Conservation (phyloP, 2,888 invertebrate species). For the Colletes collaris region DNA sequence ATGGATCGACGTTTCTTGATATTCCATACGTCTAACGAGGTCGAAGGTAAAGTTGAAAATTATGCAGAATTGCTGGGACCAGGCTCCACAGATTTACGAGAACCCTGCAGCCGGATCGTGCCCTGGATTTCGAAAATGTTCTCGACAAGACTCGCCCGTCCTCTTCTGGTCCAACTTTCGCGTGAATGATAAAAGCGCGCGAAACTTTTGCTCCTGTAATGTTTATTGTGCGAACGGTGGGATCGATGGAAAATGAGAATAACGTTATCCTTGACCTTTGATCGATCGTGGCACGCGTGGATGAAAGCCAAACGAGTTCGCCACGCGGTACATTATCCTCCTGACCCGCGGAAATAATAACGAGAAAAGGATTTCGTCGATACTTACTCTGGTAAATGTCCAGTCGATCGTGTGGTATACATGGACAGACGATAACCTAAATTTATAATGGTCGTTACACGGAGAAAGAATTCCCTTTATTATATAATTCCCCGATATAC, state of each 20-base stretch:
- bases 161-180: background rate
- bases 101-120: background rate
- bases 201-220: background rate
- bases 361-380: too few relatives aligned
- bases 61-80: conserved; percentile 9
- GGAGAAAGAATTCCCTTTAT: background rate
- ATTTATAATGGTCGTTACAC: background rate
- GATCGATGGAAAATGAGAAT: conserved; percentile 25
- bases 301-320: too few relatives aligned
- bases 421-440: too few relatives aligned
- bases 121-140: conserved; percentile 17
- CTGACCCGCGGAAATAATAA: too few relatives aligned
- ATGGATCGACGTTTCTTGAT: too few relatives aligned
- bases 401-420: background rate
- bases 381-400: background rate
- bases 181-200: background rate
- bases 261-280: conserved; percentile 25
- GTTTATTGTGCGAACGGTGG: conserved; percentile 10
- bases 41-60: conserved; percentile 11
- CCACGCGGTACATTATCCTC: too few relatives aligned
- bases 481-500: too few relatives aligned
- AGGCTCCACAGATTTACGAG: conserved; percentile 1
- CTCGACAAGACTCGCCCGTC: background rate
- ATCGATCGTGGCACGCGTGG: conserved; percentile 1
- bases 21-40: background rate